Conservation (phyloP, 37 sponge, comb jelly and placozoan species). For the Geodia barretti region DNA sequence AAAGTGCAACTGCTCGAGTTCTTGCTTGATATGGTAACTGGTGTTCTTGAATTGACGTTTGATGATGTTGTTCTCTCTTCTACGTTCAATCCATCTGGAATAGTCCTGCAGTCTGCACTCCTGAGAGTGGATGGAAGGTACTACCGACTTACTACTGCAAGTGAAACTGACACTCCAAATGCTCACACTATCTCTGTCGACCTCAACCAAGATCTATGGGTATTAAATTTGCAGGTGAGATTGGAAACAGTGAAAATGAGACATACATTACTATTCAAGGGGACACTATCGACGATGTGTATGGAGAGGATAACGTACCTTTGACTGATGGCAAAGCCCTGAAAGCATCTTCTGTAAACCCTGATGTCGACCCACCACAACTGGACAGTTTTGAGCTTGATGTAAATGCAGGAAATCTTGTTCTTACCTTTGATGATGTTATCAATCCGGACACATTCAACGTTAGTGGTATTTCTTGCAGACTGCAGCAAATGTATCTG, state of each 20-base stretch:
- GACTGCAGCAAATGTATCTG: conserved; percentile 23
- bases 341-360: conserved; percentile 45
- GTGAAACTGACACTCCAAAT: conserved; percentile 43
- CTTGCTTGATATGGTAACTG: conserved; percentile 68
- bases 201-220: conserved; percentile 72
- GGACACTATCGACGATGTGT: conserved; percentile 79
- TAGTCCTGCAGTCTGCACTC: conserved; percentile 65
- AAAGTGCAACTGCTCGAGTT: conserved; percentile 42
- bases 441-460: conserved; percentile 63
- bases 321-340: conserved; percentile 86
- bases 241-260: conserved; percentile 55
- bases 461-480: conserved; percentile 70
- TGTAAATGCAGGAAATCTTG: conserved; percentile 62
- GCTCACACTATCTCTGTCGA: conserved; percentile 58
- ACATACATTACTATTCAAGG: conserved; percentile 88
- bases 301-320: conserved; percentile 70
- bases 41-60: conserved; percentile 72
- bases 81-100: conserved; percentile 69
- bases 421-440: conserved; percentile 78
- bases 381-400: conserved; percentile 66
- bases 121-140: conserved; percentile 41
- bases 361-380: conserved; percentile 53
- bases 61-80: conserved; percentile 68
- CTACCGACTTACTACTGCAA: conserved; percentile 64
- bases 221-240: conserved; percentile 63